Evolutionary conservation across 2,797 vertebrate species (phyloP).

Genomic region (Sebastes melanostomus): DNA sequence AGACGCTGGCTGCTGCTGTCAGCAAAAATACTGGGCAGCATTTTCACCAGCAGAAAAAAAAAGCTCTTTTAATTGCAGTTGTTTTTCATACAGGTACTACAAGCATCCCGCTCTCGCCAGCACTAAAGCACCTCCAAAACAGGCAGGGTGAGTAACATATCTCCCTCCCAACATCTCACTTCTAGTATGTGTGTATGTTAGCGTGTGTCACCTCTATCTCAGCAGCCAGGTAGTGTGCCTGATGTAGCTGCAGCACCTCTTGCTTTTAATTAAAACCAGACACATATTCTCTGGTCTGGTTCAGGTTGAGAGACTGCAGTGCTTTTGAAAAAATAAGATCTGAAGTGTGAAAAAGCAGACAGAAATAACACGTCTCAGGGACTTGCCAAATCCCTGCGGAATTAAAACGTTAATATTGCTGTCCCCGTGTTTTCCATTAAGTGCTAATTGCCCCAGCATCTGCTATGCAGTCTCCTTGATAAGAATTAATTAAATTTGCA

Average conservation of each 20-base stretch:
- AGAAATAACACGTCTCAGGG: slow-evolving; percentile 71
- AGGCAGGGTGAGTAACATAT: slow-evolving; percentile 86
- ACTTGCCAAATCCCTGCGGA: slow-evolving; percentile 75
- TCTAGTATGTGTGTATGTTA: slow-evolving; percentile 9
- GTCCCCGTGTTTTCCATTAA: slow-evolving; percentile 84
- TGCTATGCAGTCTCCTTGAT: slow-evolving; percentile 84
- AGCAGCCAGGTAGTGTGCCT: slow-evolving; percentile 43
- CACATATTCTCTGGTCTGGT: slow-evolving; percentile 63
- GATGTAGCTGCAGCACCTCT: slow-evolving; percentile 40
- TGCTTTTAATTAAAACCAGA: slow-evolving; percentile 71
- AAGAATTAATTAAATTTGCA: slow-evolving; percentile 87
- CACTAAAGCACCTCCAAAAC: slow-evolving; percentile 88
- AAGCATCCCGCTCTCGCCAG: slow-evolving; percentile 86
- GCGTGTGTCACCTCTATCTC: slow-evolving; percentile 47
- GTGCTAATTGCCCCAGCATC: slow-evolving; percentile 84
- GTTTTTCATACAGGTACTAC: slow-evolving; percentile 87
- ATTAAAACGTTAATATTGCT: slow-evolving; percentile 83
- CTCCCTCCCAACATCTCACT: slow-evolving; percentile 54
- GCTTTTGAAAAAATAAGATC: slow-evolving; percentile 71
- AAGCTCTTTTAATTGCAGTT: slow-evolving; percentile 86
- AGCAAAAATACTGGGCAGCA: slow-evolving; percentile 78
- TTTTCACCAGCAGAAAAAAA: slow-evolving; percentile 79
- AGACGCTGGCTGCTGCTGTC: slow-evolving; percentile 81
- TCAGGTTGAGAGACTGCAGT: slow-evolving; percentile 68
- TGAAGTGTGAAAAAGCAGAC: slow-evolving; percentile 70